Percentiles rank a stretch among this genome's conserved stretches.
phyloP scores from a whole-genome alignment of 2,888 invertebrate genomes.

The Habrosyne pyritoides region DNA sequence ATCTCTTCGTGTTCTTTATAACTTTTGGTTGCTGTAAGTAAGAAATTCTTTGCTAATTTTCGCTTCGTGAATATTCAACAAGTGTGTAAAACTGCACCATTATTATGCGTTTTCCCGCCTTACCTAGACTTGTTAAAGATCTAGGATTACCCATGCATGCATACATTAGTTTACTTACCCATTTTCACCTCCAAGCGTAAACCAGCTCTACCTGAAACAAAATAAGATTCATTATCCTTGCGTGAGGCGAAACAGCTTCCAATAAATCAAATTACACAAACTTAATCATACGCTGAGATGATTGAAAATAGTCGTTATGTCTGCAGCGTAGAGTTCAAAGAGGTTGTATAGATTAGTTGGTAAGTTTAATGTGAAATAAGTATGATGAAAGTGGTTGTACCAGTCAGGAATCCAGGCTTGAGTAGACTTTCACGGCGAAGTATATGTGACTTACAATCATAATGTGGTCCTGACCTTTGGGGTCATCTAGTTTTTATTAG shows the following conservation, averaged over 20 bases:
- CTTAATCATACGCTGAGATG: neutral
- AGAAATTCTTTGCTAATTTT: neutral
- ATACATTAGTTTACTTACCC: conserved; percentile 7
- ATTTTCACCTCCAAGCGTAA: neutral
- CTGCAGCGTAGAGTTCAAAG: neutral
- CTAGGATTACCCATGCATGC: conserved; percentile 5
- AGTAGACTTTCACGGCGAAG: neutral
- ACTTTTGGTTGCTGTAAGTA: neutral
- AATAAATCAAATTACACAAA: conserved; percentile 7
- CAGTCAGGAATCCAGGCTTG: neutral
- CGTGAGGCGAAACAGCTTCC: no score
- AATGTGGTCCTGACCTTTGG: neutral
- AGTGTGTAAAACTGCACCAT: neutral
- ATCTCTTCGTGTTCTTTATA: neutral
- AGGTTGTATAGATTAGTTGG: neutral
- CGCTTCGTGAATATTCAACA: neutral
- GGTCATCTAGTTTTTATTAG: neutral
- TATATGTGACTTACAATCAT: neutral
- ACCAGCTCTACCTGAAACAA: neutral
- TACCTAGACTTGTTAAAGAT: neutral
- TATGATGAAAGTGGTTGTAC: neutral
- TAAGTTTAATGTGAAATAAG: neutral
- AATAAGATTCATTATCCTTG: neutral
- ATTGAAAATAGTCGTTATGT: neutral
- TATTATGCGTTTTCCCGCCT: neutral